These are phyloP conservation scores for Ascidia mentula DNA, from an alignment of 23 tunicate species.

Conservation along the genomic window DNA sequence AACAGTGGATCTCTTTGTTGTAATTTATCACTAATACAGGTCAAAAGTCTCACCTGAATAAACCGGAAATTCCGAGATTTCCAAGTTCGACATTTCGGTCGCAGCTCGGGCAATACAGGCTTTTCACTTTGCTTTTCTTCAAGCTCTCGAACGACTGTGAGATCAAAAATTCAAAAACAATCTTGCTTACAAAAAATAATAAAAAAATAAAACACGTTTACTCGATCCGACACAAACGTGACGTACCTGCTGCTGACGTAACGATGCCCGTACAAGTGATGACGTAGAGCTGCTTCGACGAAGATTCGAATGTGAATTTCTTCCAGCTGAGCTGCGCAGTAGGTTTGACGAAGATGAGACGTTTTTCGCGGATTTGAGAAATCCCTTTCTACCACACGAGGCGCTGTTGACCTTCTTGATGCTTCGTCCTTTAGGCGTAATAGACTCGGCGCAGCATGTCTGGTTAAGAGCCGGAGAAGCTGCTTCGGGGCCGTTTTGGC, in stretches of 20 bases:
- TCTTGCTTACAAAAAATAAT: background rate
- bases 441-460: background rate
- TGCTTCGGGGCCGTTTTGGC: background rate
- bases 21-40: background rate
- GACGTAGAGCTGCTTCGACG: conserved; percentile 76
- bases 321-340: conserved; percentile 1
- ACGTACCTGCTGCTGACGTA: conserved; percentile 31
- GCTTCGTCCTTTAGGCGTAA: background rate
- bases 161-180: background rate
- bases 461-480: background rate
- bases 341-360: conserved; percentile 18
- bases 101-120: conserved; percentile 68
- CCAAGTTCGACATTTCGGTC: conserved; percentile 55
- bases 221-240: background rate
- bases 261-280: conserved; percentile 28
- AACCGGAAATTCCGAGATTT: conserved; percentile 68
- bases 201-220: background rate
- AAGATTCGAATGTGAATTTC: background rate
- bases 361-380: background rate
- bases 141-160: conserved; percentile 39
- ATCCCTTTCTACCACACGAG: background rate
- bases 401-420: background rate
- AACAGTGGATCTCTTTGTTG: too few relatives aligned
- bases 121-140: conserved; percentile 52
- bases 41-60: conserved; percentile 40